Percentiles rank a stretch among this genome's conserved stretches.
These are phyloP conservation scores for Meiosimyza decipiens DNA, from an alignment of 2,888 invertebrate genomes.

Conservation along the genomic window DNA sequence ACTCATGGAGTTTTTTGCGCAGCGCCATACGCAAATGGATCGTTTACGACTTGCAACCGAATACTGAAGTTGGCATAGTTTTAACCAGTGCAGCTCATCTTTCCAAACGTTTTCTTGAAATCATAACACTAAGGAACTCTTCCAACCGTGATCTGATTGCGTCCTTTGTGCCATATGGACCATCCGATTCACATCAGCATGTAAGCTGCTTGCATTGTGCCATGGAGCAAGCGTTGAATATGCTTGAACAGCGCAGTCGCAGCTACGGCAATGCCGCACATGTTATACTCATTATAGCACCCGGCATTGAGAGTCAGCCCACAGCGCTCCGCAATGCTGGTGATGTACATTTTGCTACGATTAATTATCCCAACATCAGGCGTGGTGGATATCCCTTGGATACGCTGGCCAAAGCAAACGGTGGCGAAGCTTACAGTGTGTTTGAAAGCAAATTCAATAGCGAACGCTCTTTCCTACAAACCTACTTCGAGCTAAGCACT, in stretches of 20 bases:
- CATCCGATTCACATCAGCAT: constrained; percentile 67
- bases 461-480: constrained; percentile 68
- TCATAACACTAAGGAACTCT: constrained; percentile 62
- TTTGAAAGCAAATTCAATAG: constrained; percentile 70
- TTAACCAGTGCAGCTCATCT: constrained; percentile 53
- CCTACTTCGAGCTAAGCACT: constrained; percentile 70
- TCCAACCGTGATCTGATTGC: constrained; percentile 66
- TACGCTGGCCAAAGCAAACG: constrained; percentile 64
- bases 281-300: constrained; percentile 70
- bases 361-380: constrained; percentile 70
- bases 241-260: constrained; percentile 67
- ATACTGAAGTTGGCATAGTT: constrained; percentile 70
- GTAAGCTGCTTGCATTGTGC: constrained; percentile 67
- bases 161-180: constrained; percentile 69
- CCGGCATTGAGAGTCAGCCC: constrained; percentile 68
- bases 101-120: constrained; percentile 58
- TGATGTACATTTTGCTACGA: constrained; percentile 65
- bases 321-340: constrained; percentile 65
- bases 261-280: constrained; percentile 67
- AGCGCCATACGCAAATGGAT: constrained; percentile 72
- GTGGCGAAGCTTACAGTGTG: constrained; percentile 68
- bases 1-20: constrained; percentile 72
- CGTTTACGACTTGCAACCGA: constrained; percentile 69
- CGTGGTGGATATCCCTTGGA: constrained; percentile 65
- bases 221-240: constrained; percentile 53